phyloP scores from a whole-genome alignment of 2,888 invertebrate genomes.

The Periphyllus acericola region DNA sequence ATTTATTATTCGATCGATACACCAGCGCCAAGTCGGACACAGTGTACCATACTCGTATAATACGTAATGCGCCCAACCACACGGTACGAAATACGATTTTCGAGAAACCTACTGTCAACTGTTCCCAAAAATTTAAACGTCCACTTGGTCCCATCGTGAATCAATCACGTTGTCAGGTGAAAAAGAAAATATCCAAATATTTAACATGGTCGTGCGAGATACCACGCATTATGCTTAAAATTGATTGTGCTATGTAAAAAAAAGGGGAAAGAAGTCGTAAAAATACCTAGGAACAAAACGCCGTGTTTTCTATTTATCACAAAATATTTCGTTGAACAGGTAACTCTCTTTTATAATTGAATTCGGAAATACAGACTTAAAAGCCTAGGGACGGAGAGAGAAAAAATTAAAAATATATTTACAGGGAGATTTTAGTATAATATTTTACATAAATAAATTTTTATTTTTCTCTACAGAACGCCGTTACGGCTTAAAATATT shows the following conservation, averaged over 20 bases:
- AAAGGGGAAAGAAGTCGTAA: too few species aligned
- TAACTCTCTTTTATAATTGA: slow-evolving; percentile 14
- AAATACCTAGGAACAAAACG: background rate
- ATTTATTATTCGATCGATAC: background rate
- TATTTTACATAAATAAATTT: background rate
- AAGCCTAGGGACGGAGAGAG: background rate
- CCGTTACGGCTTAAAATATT: background rate
- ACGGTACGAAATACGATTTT: too few species aligned
- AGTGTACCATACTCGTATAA: too few species aligned
- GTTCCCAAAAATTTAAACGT: background rate
- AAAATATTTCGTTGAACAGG: background rate
- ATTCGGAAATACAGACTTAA: background rate
- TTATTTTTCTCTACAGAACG: background rate
- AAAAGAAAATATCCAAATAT: background rate
- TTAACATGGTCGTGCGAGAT: background rate
- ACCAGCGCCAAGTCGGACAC: background rate
- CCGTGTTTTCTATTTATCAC: background rate
- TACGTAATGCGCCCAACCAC: too few species aligned
- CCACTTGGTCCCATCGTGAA: background rate
- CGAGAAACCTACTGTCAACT: background rate
- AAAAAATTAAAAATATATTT: background rate
- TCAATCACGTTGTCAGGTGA: background rate
- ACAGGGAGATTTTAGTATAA: background rate
- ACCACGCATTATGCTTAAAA: too few species aligned
- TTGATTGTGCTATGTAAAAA: too few species aligned